Percentiles rank a stretch among this genome's conserved stretches.
These are phyloP conservation scores for Sebastes diploproa DNA, from an alignment of 2,797 vertebrate genomes.

Conservation along the genomic window DNA sequence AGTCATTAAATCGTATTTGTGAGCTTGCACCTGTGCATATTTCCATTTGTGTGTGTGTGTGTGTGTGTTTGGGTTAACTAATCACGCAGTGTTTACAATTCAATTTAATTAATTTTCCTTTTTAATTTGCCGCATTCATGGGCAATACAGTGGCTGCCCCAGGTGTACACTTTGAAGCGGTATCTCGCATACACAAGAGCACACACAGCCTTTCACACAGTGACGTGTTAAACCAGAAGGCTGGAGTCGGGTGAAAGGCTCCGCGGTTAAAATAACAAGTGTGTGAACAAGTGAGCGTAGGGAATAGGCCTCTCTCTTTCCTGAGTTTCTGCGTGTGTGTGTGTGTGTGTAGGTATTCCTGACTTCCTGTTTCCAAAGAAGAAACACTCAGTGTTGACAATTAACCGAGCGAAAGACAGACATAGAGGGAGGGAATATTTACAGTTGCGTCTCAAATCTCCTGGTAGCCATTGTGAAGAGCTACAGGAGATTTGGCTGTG, in stretches of 20 bases:
- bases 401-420: background rate
- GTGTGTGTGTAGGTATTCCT: constrained; percentile 12
- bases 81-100: constrained; percentile 52
- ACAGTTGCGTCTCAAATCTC: background rate
- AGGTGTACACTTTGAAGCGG: constrained; percentile 69
- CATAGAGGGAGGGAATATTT: constrained; percentile 1
- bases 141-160: constrained; percentile 36
- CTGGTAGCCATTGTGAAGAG: constrained; percentile 3
- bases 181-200: constrained; percentile 6
- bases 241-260: constrained; percentile 32
- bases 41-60: constrained; percentile 20
- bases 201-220: constrained; percentile 6
- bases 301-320: constrained; percentile 5
- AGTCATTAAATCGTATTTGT: constrained; percentile 44
- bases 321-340: background rate
- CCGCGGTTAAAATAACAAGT: constrained; percentile 38
- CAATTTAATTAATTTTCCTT: constrained; percentile 55
- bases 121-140: constrained; percentile 64
- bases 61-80: constrained; percentile 36
- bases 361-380: constrained; percentile 27
- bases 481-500: background rate
- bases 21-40: constrained; percentile 57
- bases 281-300: constrained; percentile 12
- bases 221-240: constrained; percentile 24
- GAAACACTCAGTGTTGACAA: background rate